Percentiles rank a stretch among this genome's conserved stretches.
These are phyloP conservation scores for Chesias legatella DNA, from an alignment of 2,888 invertebrate species.

Conservation along the genomic window DNA sequence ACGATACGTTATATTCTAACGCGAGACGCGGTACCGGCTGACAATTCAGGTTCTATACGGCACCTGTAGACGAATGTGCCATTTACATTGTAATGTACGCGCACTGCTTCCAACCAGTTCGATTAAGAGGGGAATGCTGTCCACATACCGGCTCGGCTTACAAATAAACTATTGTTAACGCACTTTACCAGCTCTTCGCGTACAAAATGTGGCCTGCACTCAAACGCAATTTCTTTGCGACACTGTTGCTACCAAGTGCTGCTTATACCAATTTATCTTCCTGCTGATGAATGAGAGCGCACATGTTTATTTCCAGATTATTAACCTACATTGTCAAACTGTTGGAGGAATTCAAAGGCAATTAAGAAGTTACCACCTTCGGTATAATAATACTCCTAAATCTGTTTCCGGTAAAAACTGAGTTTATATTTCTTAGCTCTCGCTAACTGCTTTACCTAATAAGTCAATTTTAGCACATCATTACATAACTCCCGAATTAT, in stretches of 20 bases:
- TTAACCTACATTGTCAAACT: too few relatives aligned
- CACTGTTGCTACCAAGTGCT: conserved; percentile 6
- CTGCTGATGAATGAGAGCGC: too few relatives aligned
- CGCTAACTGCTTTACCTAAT: too few relatives aligned
- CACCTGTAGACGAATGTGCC: conserved; percentile 75
- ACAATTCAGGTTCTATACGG: conserved; percentile 63
- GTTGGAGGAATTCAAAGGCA: too few relatives aligned
- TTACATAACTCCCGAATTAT: too few relatives aligned
- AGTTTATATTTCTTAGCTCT: too few relatives aligned
- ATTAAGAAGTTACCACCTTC: too few relatives aligned
- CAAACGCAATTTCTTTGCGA: conserved; percentile 12
- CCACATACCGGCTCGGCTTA: conserved; percentile 38
- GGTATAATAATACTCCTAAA: too few relatives aligned
- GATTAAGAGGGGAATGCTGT: conserved; percentile 72
- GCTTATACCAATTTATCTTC: too few relatives aligned
- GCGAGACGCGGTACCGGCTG: conserved; percentile 36
- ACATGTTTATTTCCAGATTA: too few relatives aligned
- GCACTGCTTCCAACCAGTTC: conserved; percentile 69
- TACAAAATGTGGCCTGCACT: conserved; percentile 16
- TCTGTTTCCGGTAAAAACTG: too few relatives aligned
- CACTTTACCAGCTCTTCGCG: conserved; percentile 12
- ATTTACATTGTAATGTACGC: conserved; percentile 75
- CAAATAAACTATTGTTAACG: conserved; percentile 27
- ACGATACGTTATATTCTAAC: conserved; percentile 47
- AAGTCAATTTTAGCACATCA: too few relatives aligned